Evolutionary conservation across 2,113 vertebrate genomes (phyloP).

Genomic region (Gambusia affinis): DNA sequence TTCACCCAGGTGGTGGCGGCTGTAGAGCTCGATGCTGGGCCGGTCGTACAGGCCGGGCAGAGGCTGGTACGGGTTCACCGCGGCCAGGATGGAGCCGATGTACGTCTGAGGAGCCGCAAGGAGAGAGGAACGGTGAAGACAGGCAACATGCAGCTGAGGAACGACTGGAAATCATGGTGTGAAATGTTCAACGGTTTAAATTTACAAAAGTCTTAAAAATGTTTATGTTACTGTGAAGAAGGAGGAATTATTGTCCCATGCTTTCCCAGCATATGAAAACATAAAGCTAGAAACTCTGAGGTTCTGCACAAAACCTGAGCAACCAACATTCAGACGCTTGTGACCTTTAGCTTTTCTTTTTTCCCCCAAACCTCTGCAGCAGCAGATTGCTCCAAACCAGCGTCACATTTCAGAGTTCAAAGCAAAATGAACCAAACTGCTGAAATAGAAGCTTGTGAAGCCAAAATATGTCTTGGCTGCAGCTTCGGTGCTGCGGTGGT

Average conservation of each 20-base stretch:
- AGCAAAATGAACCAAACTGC: constrained; percentile 41
- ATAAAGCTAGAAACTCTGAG: not conserved
- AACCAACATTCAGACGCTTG: not conserved
- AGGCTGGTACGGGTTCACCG: constrained; percentile 93
- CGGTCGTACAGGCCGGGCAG: constrained; percentile 87
- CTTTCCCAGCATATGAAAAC: not conserved
- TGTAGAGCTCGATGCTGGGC: constrained; percentile 84
- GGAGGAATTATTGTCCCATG: not conserved
- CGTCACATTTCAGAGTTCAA: constrained; percentile 48
- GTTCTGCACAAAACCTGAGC: not conserved
- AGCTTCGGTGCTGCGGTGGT: constrained; percentile 11
- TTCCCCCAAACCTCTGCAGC: not conserved
- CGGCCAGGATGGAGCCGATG: constrained; percentile 94
- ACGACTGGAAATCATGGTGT: not conserved
- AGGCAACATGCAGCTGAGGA: not conserved
- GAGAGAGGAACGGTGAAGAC: not conserved
- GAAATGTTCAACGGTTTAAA: not conserved
- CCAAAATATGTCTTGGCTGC: constrained; percentile 38
- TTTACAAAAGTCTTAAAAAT: not conserved
- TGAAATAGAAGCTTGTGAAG: constrained; percentile 38
- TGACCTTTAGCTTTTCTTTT: constrained; percentile 12
- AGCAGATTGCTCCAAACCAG: constrained; percentile 15
- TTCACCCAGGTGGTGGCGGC: constrained; percentile 88
- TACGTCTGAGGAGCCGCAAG: constrained; percentile 84
- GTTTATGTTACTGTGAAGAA: not conserved